Conservation (phyloP, 30 jellyfish, hydroid and myxozoan species). For the Hydra vulgaris region DNA sequence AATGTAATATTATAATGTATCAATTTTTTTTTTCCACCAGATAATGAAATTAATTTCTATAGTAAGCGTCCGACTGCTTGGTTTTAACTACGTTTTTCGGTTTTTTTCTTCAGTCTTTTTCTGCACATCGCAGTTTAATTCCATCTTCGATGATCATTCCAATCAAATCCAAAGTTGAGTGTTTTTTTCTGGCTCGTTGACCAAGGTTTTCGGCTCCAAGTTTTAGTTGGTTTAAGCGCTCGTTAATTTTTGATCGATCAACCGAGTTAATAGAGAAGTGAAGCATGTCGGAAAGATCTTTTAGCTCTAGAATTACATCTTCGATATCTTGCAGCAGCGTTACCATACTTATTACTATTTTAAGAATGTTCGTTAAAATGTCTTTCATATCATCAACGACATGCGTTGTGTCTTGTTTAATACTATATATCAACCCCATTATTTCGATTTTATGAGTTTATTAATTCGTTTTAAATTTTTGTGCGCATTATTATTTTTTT, state of each 20-base stretch:
- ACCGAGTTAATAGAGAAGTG: conserved; percentile 27
- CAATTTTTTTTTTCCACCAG: too few species aligned
- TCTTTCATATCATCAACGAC: conserved; percentile 15
- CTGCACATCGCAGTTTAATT: conserved; percentile 3
- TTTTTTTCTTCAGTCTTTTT: background rate
- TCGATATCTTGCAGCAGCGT: conserved; percentile 20
- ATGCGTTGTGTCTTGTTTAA: conserved; percentile 11
- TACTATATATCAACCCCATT: conserved; percentile 18
- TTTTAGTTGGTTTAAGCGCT: conserved; percentile 1
- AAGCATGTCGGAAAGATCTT: conserved; percentile 24
- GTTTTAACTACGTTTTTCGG: background rate
- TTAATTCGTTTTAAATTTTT: too few species aligned
- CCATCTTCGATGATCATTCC: conserved; percentile 19
- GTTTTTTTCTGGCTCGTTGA: conserved; percentile 11
- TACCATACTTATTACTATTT: conserved; percentile 8
- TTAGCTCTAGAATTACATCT: conserved; percentile 13
- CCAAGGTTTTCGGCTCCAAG: conserved; percentile 13
- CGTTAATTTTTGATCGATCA: conserved; percentile 11
- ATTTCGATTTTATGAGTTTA: too few species aligned
- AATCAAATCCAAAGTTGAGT: conserved; percentile 8
- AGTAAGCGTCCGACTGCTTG: too few species aligned
- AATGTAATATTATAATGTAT: too few species aligned
- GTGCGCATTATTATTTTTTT: too few species aligned
- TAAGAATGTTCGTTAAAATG: conserved; percentile 3
- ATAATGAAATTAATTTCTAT: too few species aligned